A percentile compares a stretch with the other conserved stretches of the same genome.
Conservation (phyloP, 2,113 vertebrate genomes). For the Trachemys scripta region DNA sequence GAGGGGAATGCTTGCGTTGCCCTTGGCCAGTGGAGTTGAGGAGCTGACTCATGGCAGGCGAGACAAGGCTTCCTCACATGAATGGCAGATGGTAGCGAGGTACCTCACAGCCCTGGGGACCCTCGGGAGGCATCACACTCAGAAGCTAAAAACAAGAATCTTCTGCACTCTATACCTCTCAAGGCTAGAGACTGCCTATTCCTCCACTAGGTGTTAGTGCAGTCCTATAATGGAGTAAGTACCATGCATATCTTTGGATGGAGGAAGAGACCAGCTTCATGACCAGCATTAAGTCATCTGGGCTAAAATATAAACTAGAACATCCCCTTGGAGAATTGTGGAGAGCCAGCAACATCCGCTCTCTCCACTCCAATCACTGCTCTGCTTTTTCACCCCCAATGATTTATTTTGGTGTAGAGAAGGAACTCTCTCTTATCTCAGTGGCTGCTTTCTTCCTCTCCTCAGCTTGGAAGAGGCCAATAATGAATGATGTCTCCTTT, state of each 20-base stretch:
- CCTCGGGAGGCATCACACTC: too few relatives aligned
- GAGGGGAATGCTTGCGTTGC: neutral
- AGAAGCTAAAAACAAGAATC: neutral
- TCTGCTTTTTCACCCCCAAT: neutral
- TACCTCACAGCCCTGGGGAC: too few relatives aligned
- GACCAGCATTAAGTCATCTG: neutral
- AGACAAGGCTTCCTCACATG: neutral
- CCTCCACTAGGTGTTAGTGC: neutral
- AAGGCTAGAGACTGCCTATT: neutral
- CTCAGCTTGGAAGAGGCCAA: neutral
- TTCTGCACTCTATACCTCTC: neutral
- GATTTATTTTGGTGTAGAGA: neutral
- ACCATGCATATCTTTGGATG: neutral
- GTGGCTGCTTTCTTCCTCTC: neutral
- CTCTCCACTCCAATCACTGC: neutral
- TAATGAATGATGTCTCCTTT: slow-evolving; percentile 1
- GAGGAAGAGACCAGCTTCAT: neutral
- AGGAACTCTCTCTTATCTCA: neutral
- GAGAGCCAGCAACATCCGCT: neutral
- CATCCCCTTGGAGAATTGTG: neutral
- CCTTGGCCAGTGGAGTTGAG: neutral
- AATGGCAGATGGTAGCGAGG: neutral
- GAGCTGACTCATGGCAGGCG: neutral
- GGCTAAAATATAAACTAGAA: neutral
- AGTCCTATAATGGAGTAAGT: neutral